These are phyloP conservation scores for Hylia prasina DNA, from an alignment of 2,113 vertebrate genomes.

Conservation along the genomic window DNA sequence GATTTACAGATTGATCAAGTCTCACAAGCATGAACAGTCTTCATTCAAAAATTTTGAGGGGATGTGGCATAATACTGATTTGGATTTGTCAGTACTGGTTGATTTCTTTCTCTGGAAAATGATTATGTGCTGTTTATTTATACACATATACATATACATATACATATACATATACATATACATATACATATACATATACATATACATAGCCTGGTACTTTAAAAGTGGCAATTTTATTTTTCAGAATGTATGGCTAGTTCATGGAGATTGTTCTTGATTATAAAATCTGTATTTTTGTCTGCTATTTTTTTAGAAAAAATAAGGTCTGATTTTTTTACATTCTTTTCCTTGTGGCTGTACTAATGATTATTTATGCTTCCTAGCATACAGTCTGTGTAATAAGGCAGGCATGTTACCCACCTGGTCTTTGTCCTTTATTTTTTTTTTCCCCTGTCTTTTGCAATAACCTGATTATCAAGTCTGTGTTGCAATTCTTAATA, in stretches of 20 bases:
- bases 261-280: background rate
- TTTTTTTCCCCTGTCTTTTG: background rate
- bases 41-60: background rate
- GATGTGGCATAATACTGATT: background rate
- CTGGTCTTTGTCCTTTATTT: background rate
- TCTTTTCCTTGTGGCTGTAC: background rate
- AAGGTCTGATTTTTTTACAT: fast-evolving
- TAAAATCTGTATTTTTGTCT: background rate
- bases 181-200: background rate
- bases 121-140: background rate
- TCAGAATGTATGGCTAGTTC: background rate
- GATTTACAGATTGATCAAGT: background rate
- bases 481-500: background rate
- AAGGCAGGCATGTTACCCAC: background rate
- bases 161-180: background rate
- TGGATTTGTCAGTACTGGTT: background rate
- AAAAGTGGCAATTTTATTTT: fast-evolving
- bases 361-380: background rate
- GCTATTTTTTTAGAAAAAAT: background rate
- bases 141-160: background rate
- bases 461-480: background rate
- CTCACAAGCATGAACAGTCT: background rate
- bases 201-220: background rate
- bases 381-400: background rate
- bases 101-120: slow-evolving; percentile 16